Percentiles rank a stretch among this genome's conserved stretches.
Evolutionary conservation across 2,797 vertebrate genomes (phyloP).

Genomic region (Pteropus rufus): DNA sequence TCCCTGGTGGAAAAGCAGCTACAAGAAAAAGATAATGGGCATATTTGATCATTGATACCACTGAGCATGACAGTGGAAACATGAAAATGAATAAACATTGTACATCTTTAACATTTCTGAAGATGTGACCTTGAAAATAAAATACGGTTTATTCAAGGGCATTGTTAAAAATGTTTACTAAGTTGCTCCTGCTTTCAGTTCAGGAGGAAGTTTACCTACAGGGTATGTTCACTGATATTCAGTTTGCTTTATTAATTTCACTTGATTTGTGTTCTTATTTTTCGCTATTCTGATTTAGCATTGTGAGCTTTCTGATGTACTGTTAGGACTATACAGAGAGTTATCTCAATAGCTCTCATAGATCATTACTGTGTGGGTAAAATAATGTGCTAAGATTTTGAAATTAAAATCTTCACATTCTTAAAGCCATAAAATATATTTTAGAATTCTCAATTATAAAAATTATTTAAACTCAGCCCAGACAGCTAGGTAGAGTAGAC

Average conservation of each 20-base stretch:
- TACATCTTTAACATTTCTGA: constrained; percentile 46
- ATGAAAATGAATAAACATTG: constrained; percentile 53
- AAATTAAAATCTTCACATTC: background rate
- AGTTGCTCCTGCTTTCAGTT: constrained; percentile 59
- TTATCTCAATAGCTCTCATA: constrained; percentile 2
- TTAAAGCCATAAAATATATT: background rate
- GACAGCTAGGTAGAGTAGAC: background rate
- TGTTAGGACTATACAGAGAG: background rate
- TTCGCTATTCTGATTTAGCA: constrained; percentile 45
- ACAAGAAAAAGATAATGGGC: constrained; percentile 15
- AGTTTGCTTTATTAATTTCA: constrained; percentile 72
- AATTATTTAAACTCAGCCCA: background rate
- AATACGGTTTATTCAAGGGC: constrained; percentile 12
- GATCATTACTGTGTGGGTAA: background rate
- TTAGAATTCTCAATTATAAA: background rate
- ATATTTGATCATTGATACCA: constrained; percentile 44
- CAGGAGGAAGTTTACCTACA: constrained; percentile 60
- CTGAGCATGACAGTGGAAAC: constrained; percentile 51
- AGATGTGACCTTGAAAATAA: constrained; percentile 53
- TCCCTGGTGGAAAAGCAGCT: constrained; percentile 14
- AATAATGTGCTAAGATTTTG: background rate
- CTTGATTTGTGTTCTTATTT: constrained; percentile 51
- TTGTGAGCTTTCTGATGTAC: background rate
- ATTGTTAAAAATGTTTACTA: constrained; percentile 59
- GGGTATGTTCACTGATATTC: constrained; percentile 57